Evolutionary conservation across 1,140 invertebrate genomes (phyloP), one percentile per base, ranked within the genome.

Genomic region (Bombus waltoni): DNA sequence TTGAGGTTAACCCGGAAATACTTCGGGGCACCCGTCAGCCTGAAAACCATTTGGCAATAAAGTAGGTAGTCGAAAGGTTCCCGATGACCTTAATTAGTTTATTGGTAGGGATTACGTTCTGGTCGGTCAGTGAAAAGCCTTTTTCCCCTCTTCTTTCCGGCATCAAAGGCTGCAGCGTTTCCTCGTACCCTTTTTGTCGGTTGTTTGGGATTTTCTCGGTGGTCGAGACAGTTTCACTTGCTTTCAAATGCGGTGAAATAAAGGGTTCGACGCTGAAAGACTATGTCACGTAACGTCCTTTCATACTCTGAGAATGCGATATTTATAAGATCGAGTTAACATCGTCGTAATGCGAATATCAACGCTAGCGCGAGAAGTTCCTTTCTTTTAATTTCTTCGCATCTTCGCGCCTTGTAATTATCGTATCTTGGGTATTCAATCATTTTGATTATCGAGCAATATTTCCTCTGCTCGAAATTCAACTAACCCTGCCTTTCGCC

Each of bases 41-140:
- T 18, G 18, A 53, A 22, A n/a, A n/a, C 42, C 57, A 35, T 62
- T 18, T 18, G 57, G 42, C 42, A 42, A 40, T 80, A 76, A 57
- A 88, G 8, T 47, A 81, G 57, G 18, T n/a, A 83, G 62, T 47
- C 75, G 47, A 74, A 87, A 47, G 47, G 76, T 79, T 82, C 75
- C 79, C 89, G 74, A 70, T 88, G 83, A 86, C 88, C 89, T 93
- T 93, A 94, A 94, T 94, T 93, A 89, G 88, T 93, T 94, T 94
- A 94, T 93, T 92, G 92, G 68, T 65, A 80, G 79, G 86, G 82
- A 90, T 90, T 91, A 91, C 83, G 86, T 80, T 87, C 83, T 88
- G 85, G 89, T 87, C 80, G 87, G 72, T 75, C 89, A 65, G 87
- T 86, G 90, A 87, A 92, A 91, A 89, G 80, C 66, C 13, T 83